phyloP scores from a whole-genome alignment of 2,888 invertebrate genomes.

The Euclidia mi region DNA sequence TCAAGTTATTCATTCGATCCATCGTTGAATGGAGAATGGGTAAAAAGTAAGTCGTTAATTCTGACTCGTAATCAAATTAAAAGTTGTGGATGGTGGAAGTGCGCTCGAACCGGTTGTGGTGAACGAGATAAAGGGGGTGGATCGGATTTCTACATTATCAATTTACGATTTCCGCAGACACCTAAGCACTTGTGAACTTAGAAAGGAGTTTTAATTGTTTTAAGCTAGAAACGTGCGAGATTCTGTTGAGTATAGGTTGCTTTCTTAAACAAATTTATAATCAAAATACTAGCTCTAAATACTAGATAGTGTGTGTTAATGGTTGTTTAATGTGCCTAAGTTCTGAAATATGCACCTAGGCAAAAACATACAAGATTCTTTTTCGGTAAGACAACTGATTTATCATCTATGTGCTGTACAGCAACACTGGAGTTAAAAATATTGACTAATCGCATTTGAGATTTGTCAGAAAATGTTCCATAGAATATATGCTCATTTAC shows the following conservation, averaged over 20 bases:
- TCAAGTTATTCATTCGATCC: conserved; percentile 67
- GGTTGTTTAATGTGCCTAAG: too few species aligned
- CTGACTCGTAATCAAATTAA: conserved; percentile 73
- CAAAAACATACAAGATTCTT: too few species aligned
- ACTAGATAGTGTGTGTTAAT: too few species aligned
- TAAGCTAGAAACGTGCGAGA: conserved; percentile 26
- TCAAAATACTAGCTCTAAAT: too few species aligned
- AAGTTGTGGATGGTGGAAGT: conserved; percentile 67
- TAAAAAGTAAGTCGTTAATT: conserved; percentile 68
- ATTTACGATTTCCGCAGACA: conserved; percentile 65
- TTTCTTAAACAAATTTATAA: too few species aligned
- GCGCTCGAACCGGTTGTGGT: conserved; percentile 51
- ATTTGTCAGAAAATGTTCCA: too few species aligned
- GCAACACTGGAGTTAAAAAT: too few species aligned
- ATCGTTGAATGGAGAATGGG: conserved; percentile 64
- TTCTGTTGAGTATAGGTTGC: background rate
- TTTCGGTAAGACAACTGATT: too few species aligned
- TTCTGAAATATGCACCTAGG: too few species aligned
- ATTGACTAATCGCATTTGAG: too few species aligned
- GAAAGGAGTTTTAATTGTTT: conserved; percentile 46
- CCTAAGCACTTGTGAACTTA: conserved; percentile 50
- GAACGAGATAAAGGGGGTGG: conserved; percentile 55
- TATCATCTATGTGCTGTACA: too few species aligned
- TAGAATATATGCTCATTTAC: too few species aligned
- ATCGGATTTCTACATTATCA: conserved; percentile 70